Conservation (phyloP, 2,797 vertebrate species). For the Glyptemys insculpta region DNA sequence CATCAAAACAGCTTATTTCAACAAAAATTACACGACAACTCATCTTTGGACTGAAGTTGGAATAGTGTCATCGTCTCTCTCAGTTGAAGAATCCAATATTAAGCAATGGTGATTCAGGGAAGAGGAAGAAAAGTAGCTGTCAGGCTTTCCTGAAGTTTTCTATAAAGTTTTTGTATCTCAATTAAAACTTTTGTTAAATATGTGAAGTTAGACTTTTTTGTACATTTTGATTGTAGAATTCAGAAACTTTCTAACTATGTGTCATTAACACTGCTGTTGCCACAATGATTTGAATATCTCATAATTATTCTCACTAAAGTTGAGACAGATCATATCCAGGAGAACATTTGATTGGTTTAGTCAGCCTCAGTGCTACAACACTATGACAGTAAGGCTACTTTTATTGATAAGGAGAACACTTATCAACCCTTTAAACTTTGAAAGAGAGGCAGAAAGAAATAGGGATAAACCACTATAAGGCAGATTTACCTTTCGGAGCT, state of each 20-base stretch:
- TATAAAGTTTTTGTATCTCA: neutral
- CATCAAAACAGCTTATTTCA: neutral
- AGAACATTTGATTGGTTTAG: neutral
- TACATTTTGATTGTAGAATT: neutral
- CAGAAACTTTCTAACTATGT: neutral
- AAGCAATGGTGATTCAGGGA: neutral
- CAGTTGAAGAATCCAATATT: neutral
- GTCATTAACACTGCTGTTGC: neutral
- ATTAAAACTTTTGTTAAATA: neutral
- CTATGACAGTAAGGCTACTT: neutral
- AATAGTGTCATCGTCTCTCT: neutral
- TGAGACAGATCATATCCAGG: conserved; percentile 5
- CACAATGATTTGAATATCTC: neutral
- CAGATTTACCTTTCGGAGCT: neutral
- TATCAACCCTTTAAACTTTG: neutral
- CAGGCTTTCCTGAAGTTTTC: neutral
- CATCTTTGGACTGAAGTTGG: neutral
- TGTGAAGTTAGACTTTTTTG: neutral
- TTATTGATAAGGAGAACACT: neutral
- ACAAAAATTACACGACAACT: too few relatives aligned
- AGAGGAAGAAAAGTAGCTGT: neutral
- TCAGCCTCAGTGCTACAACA: neutral
- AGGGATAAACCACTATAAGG: neutral
- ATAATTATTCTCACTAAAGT: neutral
- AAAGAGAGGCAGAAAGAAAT: neutral